phyloP scores from a whole-genome alignment of 2,797 vertebrate species.

The Chelonia mydas region DNA sequence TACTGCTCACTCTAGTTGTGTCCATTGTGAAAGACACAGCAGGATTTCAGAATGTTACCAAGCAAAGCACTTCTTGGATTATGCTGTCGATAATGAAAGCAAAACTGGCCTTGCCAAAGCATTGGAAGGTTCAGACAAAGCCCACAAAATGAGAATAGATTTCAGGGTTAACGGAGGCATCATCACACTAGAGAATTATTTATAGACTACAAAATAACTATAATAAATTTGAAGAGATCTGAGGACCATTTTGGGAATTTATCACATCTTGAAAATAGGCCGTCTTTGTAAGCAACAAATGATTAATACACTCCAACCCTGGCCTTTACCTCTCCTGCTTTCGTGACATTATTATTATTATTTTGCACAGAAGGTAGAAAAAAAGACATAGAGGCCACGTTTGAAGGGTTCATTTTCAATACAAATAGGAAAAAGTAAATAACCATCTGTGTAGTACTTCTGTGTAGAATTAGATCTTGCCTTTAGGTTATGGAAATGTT shows the following conservation, averaged over 20 bases:
- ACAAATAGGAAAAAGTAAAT: slow-evolving; percentile 5
- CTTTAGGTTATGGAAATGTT: not conserved
- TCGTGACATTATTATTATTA: not conserved
- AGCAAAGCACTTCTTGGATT: not conserved
- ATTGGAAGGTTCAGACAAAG: not conserved
- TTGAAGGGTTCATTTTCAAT: not conserved
- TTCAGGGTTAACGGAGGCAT: slow-evolving; percentile 12
- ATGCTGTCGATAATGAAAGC: not conserved
- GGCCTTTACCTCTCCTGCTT: not conserved
- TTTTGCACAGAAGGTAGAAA: not conserved
- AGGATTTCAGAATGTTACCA: not conserved
- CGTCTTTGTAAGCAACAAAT: not conserved
- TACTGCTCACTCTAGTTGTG: not conserved
- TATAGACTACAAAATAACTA: not conserved
- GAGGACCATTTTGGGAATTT: slow-evolving; percentile 3
- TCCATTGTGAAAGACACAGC: not conserved
- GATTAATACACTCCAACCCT: not conserved
- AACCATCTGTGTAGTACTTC: not conserved
- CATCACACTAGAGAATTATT: not conserved
- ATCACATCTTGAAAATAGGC: slow-evolving; percentile 33
- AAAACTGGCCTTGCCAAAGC: slow-evolving; percentile 14
- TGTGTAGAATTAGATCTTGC: not conserved
- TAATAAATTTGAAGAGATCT: slow-evolving; percentile 17
- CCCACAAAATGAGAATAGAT: slow-evolving; percentile 1
- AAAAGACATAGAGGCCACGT: not conserved